Conservation (phyloP, 2,888 invertebrate genomes). For the Diabrotica balteata region DNA sequence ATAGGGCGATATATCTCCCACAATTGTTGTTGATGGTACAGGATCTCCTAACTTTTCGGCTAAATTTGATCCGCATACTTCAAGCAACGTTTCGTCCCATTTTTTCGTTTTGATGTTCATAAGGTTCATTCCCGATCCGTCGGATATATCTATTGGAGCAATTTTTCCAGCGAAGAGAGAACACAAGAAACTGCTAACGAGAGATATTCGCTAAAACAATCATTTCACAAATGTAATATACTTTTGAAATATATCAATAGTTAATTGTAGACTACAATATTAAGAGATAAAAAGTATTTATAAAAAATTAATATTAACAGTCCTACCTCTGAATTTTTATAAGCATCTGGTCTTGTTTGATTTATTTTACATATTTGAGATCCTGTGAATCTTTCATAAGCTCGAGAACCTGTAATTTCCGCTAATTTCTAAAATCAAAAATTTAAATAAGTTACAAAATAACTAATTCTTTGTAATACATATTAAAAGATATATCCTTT, state of each 20-base stretch:
- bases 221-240: background rate
- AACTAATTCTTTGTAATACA: background rate
- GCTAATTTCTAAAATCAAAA: conserved; percentile 70
- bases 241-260: background rate
- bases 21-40: conserved; percentile 71
- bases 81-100: conserved; percentile 79
- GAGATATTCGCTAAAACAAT: conserved; percentile 78
- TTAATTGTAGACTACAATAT: too few species aligned
- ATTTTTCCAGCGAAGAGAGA: conserved; percentile 86
- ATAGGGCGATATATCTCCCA: conserved; percentile 80
- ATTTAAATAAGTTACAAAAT: background rate
- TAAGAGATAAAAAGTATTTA: too few species aligned
- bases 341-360: conserved; percentile 73
- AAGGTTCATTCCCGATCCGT: conserved; percentile 97
- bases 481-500: too few species aligned
- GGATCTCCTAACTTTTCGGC: conserved; percentile 76
- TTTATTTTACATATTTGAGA: conserved; percentile 91
- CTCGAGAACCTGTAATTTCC: conserved; percentile 83
- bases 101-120: conserved; percentile 79
- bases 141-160: conserved; percentile 89
- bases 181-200: conserved; percentile 92
- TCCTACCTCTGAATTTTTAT: conserved; percentile 75
- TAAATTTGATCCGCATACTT: conserved; percentile 80
- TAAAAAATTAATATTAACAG: too few species aligned
- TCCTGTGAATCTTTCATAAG: conserved; percentile 91